Conservation (phyloP, 2,797 vertebrate species). For the Pipistrellus pygmaeus region DNA sequence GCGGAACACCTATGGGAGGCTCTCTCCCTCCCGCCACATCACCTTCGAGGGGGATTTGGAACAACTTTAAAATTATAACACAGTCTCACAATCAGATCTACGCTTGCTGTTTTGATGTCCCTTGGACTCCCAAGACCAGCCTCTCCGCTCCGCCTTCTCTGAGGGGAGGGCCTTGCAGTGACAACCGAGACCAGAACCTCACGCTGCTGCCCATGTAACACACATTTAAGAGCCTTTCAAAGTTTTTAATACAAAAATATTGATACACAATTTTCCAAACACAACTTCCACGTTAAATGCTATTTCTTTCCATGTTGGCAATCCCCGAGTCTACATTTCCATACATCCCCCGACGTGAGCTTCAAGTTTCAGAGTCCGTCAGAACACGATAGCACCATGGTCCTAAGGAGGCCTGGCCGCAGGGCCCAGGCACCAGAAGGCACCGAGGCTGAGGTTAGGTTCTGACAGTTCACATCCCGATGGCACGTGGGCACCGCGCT, state of each 20-base stretch:
- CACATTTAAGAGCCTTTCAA: constrained; percentile 66
- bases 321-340: constrained; percentile 54
- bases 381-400: constrained; percentile 20
- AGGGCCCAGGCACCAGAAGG: neutral
- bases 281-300: constrained; percentile 71
- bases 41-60: neutral
- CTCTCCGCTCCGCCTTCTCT: too few relatives aligned
- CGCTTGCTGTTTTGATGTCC: accelerated
- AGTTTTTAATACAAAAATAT: constrained; percentile 84
- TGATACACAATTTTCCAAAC: constrained; percentile 76
- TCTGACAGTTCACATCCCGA: constrained; percentile 10
- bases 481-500: neutral
- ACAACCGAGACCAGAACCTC: neutral
- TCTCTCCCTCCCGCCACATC: neutral
- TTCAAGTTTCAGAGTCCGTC: constrained; percentile 73
- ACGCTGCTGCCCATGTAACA: neutral
- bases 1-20: too few relatives aligned
- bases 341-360: constrained; percentile 21
- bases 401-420: constrained; percentile 39
- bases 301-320: constrained; percentile 54
- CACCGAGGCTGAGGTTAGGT: neutral
- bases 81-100: neutral
- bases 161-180: neutral
- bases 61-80: neutral
- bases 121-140: neutral